Percentiles rank a stretch among this genome's conserved stretches.
Evolutionary conservation across 2,113 vertebrate genomes (phyloP).

Genomic region (Lophius piscatorius): DNA sequence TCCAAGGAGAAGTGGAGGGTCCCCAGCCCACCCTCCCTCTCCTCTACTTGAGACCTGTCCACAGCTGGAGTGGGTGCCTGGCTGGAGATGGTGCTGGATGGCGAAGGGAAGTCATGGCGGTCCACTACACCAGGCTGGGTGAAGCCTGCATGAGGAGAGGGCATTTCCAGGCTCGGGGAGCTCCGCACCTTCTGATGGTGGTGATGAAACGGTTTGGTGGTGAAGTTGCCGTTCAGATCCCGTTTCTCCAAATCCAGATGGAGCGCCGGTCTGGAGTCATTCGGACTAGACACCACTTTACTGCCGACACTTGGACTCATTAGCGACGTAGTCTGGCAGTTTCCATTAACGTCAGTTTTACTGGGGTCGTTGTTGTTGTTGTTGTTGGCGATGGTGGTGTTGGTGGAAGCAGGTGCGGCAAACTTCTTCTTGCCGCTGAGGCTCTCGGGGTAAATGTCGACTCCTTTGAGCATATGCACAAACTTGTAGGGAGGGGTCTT

Average conservation of each 20-base stretch:
- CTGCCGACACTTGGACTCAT: slow-evolving; percentile 21
- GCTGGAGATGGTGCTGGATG: slow-evolving; percentile 87
- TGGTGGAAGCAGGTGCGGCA: slow-evolving; percentile 82
- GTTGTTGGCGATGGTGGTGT: slow-evolving; percentile 63
- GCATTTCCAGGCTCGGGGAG: slow-evolving; percentile 85
- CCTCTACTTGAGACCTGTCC: slow-evolving; percentile 69
- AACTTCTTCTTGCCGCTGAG: slow-evolving; percentile 95
- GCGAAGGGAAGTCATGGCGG: slow-evolving; percentile 83
- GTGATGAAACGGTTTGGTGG: slow-evolving; percentile 80
- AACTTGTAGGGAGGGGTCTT: slow-evolving; percentile 97
- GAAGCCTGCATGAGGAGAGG: slow-evolving; percentile 82
- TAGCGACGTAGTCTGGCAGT: slow-evolving; percentile 51
- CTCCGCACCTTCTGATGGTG: slow-evolving; percentile 84
- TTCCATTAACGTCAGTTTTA: slow-evolving; percentile 76
- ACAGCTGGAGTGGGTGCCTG: slow-evolving; percentile 83
- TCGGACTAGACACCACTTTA: slow-evolving; percentile 78
- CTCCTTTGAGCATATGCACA: slow-evolving; percentile 98
- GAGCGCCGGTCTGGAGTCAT: slow-evolving; percentile 79
- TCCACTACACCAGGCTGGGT: slow-evolving; percentile 74
- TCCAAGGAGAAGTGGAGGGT: slow-evolving; percentile 94
- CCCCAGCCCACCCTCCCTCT: slow-evolving; percentile 83
- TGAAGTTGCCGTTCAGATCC: slow-evolving; percentile 97
- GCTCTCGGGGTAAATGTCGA: slow-evolving; percentile 96
- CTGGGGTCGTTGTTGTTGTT: slow-evolving; percentile 59
- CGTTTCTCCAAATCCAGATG: slow-evolving; percentile 94